Base-by-base conservation (phyloP, 2,797 vertebrate genomes). In the Bufotes viridis region DNA sequence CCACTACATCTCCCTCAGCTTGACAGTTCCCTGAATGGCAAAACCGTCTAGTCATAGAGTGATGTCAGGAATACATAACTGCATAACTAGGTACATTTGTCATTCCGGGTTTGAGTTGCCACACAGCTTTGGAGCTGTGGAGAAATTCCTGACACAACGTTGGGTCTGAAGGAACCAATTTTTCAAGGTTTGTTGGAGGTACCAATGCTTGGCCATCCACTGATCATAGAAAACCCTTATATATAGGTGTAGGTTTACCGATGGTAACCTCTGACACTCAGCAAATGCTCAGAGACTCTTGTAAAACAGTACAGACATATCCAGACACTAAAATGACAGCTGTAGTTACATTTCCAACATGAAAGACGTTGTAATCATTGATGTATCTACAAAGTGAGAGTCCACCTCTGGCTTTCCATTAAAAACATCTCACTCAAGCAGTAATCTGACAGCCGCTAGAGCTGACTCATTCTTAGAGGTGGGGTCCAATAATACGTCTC, bases 401-500 rank as follows among this genome's bases (percentile, higher is more conserved):
- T 29, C 13, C 14, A 34, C 26, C 67, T 70, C 14, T 70, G 67
- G 20, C 20, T 22, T 22, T 63, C 3, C 61, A 60, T 17, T 60
- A 60, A 42, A 67, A 22, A 67, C 1, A 67, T 67, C n/a, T 67
- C 11, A 14, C 10, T 69, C 18, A 72, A 42, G 29, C 29, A 72
- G 69, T 72, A 42, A 42, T 12, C 3, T 80, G 78, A 58, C 78
- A 79, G 78, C 10, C 14, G 20, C 51, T 51, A n/a, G 49, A 51
- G 53, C 65, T 87, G 86, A 81, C 76, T 87, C 86, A 87, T 81
- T 75, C n/a, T 81, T 18, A 53, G 86, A 87, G 86, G 86, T 75
- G 78, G 67, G 51, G 53, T 49, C 65, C 29, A 15, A 55, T 34
- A 12, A 49, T n/a, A 34, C 11, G 0, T 26, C 18, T 20, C 2